A percentile compares a stretch with the other conserved stretches of the same genome.
Conservation (phyloP, 2,797 vertebrate genomes). For the Eutrigla gurnardus region DNA sequence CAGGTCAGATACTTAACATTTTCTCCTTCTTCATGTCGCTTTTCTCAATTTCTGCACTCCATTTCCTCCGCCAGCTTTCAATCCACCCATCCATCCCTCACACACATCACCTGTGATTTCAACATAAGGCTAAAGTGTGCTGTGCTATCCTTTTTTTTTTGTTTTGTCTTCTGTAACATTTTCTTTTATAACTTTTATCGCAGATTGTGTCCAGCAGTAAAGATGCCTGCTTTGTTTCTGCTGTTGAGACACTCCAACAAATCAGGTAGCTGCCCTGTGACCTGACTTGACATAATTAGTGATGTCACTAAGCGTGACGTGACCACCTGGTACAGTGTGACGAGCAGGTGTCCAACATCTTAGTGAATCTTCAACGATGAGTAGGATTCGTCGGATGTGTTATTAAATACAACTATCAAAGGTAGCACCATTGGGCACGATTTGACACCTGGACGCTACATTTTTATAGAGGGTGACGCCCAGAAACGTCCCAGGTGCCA, state of each 20-base stretch:
- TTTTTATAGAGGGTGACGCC: not conserved
- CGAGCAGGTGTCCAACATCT: not conserved
- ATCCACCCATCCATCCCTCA: not conserved
- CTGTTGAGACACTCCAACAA: constrained; percentile 95
- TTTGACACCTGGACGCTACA: not conserved
- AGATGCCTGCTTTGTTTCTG: constrained; percentile 93
- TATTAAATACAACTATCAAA: too few species aligned
- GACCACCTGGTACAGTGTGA: not conserved
- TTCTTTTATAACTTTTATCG: constrained; percentile 9
- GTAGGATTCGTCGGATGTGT: not conserved
- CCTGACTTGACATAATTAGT: not conserved
- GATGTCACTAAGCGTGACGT: not conserved
- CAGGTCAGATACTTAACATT: constrained; percentile 81
- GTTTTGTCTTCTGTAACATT: not conserved
- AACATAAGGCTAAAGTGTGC: not conserved
- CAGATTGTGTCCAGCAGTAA: constrained; percentile 92
- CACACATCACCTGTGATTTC: not conserved
- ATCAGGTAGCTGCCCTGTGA: constrained; percentile 88
- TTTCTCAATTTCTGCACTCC: not conserved
- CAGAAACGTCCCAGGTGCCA: not conserved
- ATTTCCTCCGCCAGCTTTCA: not conserved
- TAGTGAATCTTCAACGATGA: not conserved
- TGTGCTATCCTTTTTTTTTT: not conserved
- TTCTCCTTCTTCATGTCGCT: not conserved
- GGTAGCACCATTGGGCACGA: not conserved